Conservation (phyloP, 2,113 vertebrate genomes). For the Cephalopholis sonnerati region DNA sequence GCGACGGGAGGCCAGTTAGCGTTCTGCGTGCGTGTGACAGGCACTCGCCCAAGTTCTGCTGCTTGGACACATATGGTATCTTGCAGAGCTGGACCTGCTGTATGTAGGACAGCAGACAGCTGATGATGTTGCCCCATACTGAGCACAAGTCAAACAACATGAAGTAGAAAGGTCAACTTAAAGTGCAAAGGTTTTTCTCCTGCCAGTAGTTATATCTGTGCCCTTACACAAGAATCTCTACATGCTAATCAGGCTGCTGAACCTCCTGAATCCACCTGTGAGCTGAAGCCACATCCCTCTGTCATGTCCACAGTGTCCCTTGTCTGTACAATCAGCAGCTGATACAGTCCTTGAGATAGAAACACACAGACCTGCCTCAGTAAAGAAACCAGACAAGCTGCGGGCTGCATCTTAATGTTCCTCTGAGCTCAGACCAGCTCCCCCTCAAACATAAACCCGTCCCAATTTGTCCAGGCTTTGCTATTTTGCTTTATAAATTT, state of each 20-base stretch:
- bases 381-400: conserved; percentile 20
- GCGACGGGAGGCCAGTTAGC: background rate
- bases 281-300: background rate
- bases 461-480: conserved; percentile 36
- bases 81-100: conserved; percentile 1
- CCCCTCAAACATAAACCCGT: background rate
- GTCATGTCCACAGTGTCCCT: background rate
- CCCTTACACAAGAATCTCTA: background rate
- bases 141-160: conserved; percentile 3
- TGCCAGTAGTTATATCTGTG: background rate
- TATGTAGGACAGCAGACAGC: conserved; percentile 15
- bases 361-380: conserved; percentile 14
- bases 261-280: background rate
- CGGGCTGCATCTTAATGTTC: conserved; percentile 10
- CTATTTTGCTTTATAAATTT: conserved; percentile 39
- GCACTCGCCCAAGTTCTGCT: background rate
- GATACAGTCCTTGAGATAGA: background rate
- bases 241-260: background rate
- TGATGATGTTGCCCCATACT: background rate
- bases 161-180: conserved; percentile 4
- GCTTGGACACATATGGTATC: background rate
- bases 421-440: conserved; percentile 9
- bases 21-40: background rate
- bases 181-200: conserved; percentile 7
- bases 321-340: background rate